These are phyloP conservation scores for Cecidostiba fungosa DNA, from an alignment of 2,888 invertebrate genomes.

Conservation along the genomic window DNA sequence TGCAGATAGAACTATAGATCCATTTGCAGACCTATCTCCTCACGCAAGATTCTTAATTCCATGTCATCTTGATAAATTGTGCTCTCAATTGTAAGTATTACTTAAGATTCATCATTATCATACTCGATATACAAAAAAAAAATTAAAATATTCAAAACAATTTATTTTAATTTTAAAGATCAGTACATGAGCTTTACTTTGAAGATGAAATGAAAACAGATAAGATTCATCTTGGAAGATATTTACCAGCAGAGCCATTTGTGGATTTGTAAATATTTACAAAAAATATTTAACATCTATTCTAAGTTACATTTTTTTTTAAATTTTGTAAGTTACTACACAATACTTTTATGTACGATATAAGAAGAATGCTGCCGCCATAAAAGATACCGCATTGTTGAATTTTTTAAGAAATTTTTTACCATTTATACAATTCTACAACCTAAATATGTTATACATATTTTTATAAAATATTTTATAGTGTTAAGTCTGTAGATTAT, in stretches of 20 bases:
- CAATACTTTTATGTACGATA: constrained; percentile 30
- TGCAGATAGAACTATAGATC: constrained; percentile 68
- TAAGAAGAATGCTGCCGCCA: constrained; percentile 37
- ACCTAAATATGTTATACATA: constrained; percentile 24
- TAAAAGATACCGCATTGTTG: constrained; percentile 39
- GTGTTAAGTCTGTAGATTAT: constrained; percentile 5
- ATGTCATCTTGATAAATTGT: constrained; percentile 70
- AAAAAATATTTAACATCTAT: constrained; percentile 16
- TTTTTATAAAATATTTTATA: constrained; percentile 46
- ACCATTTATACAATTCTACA: constrained; percentile 45
- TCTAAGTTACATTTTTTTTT: constrained; percentile 29
- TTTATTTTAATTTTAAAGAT: constrained; percentile 40
- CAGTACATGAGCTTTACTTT: constrained; percentile 37
- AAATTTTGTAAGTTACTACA: constrained; percentile 41
- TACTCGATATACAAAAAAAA: not conserved
- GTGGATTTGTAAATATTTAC: constrained; percentile 39
- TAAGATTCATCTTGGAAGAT: constrained; percentile 50
- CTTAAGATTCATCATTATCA: not conserved
- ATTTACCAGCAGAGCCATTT: constrained; percentile 49
- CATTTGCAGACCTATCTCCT: constrained; percentile 72
- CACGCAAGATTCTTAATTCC: constrained; percentile 72
- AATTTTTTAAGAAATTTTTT: constrained; percentile 52
- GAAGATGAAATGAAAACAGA: constrained; percentile 58
- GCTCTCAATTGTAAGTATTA: constrained; percentile 71
- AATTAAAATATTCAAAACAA: not conserved